Conservation (phyloP, 2,113 vertebrate genomes). For the Sceloporus tristichus region DNA sequence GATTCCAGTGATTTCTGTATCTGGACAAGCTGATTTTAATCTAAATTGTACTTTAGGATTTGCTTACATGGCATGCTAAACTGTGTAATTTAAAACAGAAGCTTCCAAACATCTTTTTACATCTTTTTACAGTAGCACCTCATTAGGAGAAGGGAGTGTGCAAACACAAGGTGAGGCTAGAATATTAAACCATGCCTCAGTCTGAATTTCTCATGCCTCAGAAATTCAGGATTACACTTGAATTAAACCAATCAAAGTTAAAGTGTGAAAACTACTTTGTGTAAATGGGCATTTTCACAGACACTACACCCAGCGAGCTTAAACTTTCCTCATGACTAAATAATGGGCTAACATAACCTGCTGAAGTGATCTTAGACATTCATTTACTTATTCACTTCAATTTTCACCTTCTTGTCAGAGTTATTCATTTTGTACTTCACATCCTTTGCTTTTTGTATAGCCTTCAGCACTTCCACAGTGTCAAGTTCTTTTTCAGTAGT, state of each 20-base stretch:
- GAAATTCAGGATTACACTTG: neutral
- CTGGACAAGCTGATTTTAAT: neutral
- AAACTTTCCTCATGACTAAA: neutral
- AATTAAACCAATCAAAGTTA: neutral
- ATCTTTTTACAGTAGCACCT: no score
- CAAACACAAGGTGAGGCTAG: no score
- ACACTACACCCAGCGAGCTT: neutral
- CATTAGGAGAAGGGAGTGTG: neutral
- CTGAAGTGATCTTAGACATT: neutral
- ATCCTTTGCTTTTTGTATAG: slow-evolving; percentile 98
- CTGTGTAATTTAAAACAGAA: neutral
- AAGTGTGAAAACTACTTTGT: neutral
- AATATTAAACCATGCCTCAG: neutral
- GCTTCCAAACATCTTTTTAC: no score
- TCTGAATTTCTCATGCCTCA: no score
- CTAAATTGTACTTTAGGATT: neutral
- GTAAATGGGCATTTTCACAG: neutral
- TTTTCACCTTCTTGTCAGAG: slow-evolving; percentile 89
- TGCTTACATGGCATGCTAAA: neutral
- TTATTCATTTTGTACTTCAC: slow-evolving; percentile 89
- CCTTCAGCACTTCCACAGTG: slow-evolving; percentile 97
- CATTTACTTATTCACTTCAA: neutral
- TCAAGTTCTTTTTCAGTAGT: slow-evolving; percentile 96
- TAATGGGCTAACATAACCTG: neutral
- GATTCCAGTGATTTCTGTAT: neutral